These are phyloP conservation scores for Athripsodes cinereus DNA, from an alignment of 2,888 invertebrate species.

Conservation along the genomic window DNA sequence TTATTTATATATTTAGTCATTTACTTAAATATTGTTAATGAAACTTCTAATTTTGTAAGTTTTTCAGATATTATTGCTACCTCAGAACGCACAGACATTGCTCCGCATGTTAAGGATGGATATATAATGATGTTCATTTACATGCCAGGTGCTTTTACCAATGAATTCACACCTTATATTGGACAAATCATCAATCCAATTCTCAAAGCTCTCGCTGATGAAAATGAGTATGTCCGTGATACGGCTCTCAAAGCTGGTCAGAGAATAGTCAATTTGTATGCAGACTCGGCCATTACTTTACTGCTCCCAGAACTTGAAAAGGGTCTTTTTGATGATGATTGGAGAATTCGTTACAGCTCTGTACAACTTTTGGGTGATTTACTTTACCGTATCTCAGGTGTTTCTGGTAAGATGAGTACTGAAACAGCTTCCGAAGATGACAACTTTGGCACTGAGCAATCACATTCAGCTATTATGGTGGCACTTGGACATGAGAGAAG, in stretches of 20 bases:
- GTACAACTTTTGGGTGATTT: conserved; percentile 94
- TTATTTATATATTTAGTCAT: neutral
- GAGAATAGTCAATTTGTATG: conserved; percentile 92
- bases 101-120: conserved; percentile 97
- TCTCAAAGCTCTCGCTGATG: conserved; percentile 94
- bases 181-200: conserved; percentile 97
- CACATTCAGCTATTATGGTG: conserved; percentile 83
- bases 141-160: conserved; percentile 94
- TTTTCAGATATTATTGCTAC: conserved; percentile 81
- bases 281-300: conserved; percentile 88
- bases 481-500: conserved; percentile 85
- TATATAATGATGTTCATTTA: conserved; percentile 99
- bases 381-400: conserved; percentile 93
- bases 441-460: conserved; percentile 97
- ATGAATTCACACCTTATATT: conserved; percentile 92
- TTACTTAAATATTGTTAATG: neutral
- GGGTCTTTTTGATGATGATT: conserved; percentile 96
- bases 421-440: conserved; percentile 98
- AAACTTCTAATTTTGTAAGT: neutral
- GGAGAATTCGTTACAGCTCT: conserved; percentile 93
- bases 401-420: conserved; percentile 98
- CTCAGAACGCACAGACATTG: conserved; percentile 86
- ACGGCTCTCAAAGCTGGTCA: conserved; percentile 96
- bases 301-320: conserved; percentile 89
- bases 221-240: conserved; percentile 97